These are phyloP conservation scores for Pipistrellus pipistrellus DNA, from an alignment of 2,797 vertebrate species.

Conservation along the genomic window DNA sequence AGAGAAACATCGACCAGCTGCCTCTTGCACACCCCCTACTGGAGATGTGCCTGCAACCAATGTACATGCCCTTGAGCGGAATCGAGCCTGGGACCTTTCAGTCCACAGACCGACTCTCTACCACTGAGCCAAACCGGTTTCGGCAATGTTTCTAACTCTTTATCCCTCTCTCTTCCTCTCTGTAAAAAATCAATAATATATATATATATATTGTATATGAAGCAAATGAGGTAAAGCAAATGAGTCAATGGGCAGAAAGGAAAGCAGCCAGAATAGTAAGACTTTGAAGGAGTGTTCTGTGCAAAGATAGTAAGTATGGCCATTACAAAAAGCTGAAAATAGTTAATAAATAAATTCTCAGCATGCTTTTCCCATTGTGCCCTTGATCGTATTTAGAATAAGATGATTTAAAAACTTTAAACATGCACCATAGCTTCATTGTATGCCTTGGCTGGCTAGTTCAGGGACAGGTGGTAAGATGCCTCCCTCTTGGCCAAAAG, in stretches of 20 bases:
- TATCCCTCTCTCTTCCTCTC: too few species aligned
- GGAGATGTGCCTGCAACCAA: too few species aligned
- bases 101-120: too few species aligned
- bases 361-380: neutral
- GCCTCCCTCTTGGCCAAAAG: neutral
- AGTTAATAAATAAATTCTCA: neutral
- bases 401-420: neutral
- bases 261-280: neutral
- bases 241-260: neutral
- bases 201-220: neutral
- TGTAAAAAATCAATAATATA: too few species aligned
- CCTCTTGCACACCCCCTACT: too few species aligned
- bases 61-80: too few species aligned
- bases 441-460: neutral
- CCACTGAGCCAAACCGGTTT: too few species aligned
- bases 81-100: too few species aligned
- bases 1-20: too few species aligned
- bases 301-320: neutral
- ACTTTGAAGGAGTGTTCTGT: neutral
- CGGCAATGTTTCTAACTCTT: too few species aligned
- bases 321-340: neutral
- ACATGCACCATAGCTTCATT: neutral
- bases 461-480: slow-evolving; percentile 4
- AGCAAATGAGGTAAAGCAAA: neutral
- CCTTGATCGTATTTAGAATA: slow-evolving; percentile 29